Base-by-base conservation (phyloP, 2,113 vertebrate genomes). In the Sebastes fasciatus region DNA sequence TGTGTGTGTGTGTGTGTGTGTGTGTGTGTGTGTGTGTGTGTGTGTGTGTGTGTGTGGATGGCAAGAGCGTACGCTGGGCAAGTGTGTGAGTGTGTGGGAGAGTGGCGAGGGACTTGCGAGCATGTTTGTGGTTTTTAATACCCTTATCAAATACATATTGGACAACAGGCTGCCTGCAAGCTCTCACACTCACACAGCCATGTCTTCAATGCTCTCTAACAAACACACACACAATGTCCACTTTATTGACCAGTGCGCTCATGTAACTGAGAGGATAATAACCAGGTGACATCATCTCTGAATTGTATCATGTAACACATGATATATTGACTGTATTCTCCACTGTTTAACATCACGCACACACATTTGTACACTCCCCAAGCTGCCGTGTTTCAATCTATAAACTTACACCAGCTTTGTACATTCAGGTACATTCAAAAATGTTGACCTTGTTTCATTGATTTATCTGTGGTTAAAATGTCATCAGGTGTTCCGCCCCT, bases 241-340 rank as follows among this genome's bases (percentile, higher is more conserved):
- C 17, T 58, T 71, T 78, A 86, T 86, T 82, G 86, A 90, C 80
- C 45, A 11, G 46, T 58, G 40, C 23, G 26, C 23, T 60, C 51
- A 61, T 78, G 83, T 83, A 86, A 86, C 85, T 21, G 51, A 90
- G 87, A 86, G 49, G 75, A 88, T 84, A 76, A 86, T 68, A 76
- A 77, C 66, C 57, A 54, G 67, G 52, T 91, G 82, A 89, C 86
- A 79, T 85, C 90, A 80, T 71, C 45, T 40, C 54, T 70, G 8
- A n/a, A 54, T 9, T 61, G 61, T 57, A 74, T 84, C 78, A 65
- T 70, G 42, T 64, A 52, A 73, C 69, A 79, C 14, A 74, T 72
- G 51, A 75, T 54, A 75, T 54, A 49, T 61, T 51, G 6, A 46
- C 14, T 64, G 42, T 45, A 16, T 67, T 46, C 43, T 40, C 8